Conservation (phyloP, 1,140 invertebrate species). For the Lethrus apterus region DNA sequence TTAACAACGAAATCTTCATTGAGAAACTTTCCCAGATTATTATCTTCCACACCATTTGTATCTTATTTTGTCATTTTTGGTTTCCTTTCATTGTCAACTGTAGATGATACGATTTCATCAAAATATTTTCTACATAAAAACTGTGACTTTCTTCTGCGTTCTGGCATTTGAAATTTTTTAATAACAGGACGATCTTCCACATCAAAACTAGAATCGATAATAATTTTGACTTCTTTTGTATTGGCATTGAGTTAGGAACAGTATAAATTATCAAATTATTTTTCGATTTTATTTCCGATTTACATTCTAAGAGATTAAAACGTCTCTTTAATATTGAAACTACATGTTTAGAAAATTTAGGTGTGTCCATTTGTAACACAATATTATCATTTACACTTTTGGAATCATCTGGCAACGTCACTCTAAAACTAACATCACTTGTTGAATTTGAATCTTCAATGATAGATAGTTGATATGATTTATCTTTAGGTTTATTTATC, state of each 20-base stretch:
- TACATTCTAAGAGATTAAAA: constrained; percentile 20
- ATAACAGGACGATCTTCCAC: too few species aligned
- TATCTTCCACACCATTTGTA: constrained; percentile 11
- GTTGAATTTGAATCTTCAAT: constrained; percentile 32
- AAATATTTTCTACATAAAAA: constrained; percentile 36
- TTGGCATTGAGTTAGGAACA: constrained; percentile 18
- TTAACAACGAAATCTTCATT: too few species aligned
- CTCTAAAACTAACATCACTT: constrained; percentile 23
- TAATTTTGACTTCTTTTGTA: constrained; percentile 25
- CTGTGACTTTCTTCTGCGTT: constrained; percentile 35
- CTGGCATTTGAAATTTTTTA: constrained; percentile 14
- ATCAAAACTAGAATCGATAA: constrained; percentile 4
- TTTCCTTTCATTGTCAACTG: constrained; percentile 6
- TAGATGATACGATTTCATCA: constrained; percentile 30
- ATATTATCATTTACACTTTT: constrained; percentile 2
- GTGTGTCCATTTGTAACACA: constrained; percentile 6
- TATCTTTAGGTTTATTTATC: constrained; percentile 26
- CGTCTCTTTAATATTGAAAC: constrained; percentile 38
- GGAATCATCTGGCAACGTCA: constrained; percentile 13
- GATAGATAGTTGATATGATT: constrained; percentile 35
- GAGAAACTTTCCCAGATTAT: constrained; percentile 13
- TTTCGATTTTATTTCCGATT: constrained; percentile 20
- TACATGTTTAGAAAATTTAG: constrained; percentile 32
- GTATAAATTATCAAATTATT: constrained; percentile 18
- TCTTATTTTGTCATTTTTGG: constrained; percentile 9